Percentiles rank a stretch among this genome's conserved stretches.
Evolutionary conservation across 2,888 invertebrate genomes (phyloP).

Genomic region (Trachelus iudaicus): DNA sequence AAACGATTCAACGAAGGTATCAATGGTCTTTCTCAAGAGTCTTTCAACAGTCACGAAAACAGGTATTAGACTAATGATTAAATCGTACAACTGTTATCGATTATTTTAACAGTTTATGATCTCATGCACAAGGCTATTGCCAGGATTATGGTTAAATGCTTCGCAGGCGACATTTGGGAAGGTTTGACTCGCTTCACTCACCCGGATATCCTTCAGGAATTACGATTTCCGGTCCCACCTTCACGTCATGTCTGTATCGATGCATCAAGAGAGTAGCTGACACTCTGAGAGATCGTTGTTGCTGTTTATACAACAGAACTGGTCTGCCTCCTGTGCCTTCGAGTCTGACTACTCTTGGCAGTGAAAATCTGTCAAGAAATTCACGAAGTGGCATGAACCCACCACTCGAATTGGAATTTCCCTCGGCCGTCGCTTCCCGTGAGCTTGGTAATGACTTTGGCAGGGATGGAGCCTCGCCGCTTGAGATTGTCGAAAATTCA

Average conservation of each 20-base stretch:
- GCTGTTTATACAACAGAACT: constrained; percentile 57
- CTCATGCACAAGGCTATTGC: neutral
- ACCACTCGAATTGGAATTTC: constrained; percentile 53
- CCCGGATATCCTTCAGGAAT: constrained; percentile 68
- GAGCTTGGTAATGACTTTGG: constrained; percentile 59
- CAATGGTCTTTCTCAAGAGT: neutral
- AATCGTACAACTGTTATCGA: neutral
- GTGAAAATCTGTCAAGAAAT: constrained; percentile 64
- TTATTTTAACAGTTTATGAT: neutral
- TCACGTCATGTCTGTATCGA: constrained; percentile 66
- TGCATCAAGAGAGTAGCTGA: constrained; percentile 64
- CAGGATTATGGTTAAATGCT: neutral
- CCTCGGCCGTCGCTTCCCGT: constrained; percentile 60
- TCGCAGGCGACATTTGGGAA: neutral
- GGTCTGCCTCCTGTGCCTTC: constrained; percentile 65
- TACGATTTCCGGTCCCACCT: constrained; percentile 67
- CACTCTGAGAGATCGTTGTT: constrained; percentile 55
- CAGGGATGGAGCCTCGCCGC: constrained; percentile 57
- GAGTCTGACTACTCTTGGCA: constrained; percentile 64
- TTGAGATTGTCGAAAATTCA: constrained; percentile 61
- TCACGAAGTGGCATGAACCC: constrained; percentile 60
- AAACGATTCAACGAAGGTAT: neutral
- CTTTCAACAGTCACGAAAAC: neutral
- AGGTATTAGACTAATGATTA: neutral
- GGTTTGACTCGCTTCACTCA: constrained; percentile 36